A percentile compares a stretch with the other conserved stretches of the same genome.
These are phyloP conservation scores for Hemicordylus capensis DNA, from an alignment of 2,113 vertebrate species.

Conservation along the genomic window DNA sequence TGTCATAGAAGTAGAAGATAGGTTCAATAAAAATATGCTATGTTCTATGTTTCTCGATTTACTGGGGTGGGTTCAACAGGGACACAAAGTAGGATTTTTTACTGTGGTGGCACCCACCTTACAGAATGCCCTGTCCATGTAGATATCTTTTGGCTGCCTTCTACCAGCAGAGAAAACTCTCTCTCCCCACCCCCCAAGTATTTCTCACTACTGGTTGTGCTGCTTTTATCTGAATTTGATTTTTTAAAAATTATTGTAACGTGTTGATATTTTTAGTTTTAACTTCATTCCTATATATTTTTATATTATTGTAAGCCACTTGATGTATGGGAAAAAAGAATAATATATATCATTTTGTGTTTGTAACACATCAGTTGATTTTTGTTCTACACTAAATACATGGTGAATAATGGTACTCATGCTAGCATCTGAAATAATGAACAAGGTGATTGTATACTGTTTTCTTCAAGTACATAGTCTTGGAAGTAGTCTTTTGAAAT, in stretches of 20 bases:
- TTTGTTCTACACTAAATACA: background rate
- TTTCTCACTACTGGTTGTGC: background rate
- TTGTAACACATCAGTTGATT: too few relatives aligned
- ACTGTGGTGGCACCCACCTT: background rate
- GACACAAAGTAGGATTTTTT: background rate
- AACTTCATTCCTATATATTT: background rate
- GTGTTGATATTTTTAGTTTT: background rate
- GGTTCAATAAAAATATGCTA: too few relatives aligned
- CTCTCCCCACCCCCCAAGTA: background rate
- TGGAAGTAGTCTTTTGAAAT: background rate
- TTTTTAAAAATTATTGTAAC: too few relatives aligned
- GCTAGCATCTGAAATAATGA: background rate
- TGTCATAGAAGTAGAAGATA: background rate
- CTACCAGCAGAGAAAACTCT: background rate
- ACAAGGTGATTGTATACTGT: background rate
- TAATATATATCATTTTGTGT: too few relatives aligned
- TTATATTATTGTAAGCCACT: background rate
- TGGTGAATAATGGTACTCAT: background rate
- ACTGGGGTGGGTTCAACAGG: background rate
- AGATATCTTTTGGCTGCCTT: background rate
- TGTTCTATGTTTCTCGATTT: background rate
- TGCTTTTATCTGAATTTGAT: background rate
- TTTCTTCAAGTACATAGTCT: background rate
- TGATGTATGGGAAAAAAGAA: too few relatives aligned
- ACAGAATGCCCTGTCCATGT: background rate